Evolutionary conservation across 2,888 invertebrate genomes (phyloP), one percentile per base, ranked within the genome.

Genomic region (Meandrusa payeni): DNA sequence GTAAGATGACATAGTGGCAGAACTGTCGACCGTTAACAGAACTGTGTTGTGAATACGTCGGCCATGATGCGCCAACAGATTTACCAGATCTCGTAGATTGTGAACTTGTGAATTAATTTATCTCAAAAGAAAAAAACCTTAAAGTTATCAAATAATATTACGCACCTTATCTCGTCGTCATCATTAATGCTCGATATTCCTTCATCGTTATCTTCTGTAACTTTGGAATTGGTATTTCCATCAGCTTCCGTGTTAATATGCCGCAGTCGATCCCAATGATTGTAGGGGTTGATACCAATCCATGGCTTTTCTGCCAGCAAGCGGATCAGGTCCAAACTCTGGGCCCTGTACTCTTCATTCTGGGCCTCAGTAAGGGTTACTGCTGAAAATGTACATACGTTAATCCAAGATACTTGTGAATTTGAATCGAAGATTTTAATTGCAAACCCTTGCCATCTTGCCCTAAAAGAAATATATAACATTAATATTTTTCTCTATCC

Each of bases 261-360:
- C 4, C 15, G 10, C 2, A 11, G 24, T 9, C 5, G 37, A 51
- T 69, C 68, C 71, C 68, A 71, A 41, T 61, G 64, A 47, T 59
- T 55, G 53, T 68, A 59, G 1, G 65, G 60, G 0, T 62, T 65
- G 3, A 50, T 42, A 1, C 60, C 59, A 4, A 62, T 33, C 65
- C 63, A 64, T 2, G 69, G 69, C 37, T 55, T 66, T 57, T 77
- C 71, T 1, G 69, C 62, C 26, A 81, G 63, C 13, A 79, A 45
- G 1, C 78, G 69, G 1, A 81, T 64, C 1, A 81, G 55, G 47
- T 81, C 79, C 50, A 79, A 41, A 34, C 68, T 67, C 10, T 74
- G 72, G 5, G 62, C 57, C 37, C 66, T 57, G 48, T 68, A 64
- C 50, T 73, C 74, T 3, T 67, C 58, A 38, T 37, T 51, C 49